Evolutionary conservation across 1,140 invertebrate genomes (phyloP), one percentile per base, ranked within the genome.

Genomic region (Hycleus phaleratus): DNA sequence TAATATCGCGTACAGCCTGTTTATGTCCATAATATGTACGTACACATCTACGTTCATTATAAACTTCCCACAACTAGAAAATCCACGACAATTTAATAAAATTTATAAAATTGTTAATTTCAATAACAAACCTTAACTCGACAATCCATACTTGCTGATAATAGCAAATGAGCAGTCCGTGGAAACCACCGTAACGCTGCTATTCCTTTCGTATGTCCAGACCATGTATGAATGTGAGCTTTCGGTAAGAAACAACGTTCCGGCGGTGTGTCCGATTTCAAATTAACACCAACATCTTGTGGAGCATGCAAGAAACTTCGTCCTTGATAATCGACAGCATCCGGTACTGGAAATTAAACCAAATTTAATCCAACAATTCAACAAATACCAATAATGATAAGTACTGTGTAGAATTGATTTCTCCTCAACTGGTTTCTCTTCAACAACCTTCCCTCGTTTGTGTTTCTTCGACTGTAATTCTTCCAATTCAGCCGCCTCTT

Each of bases 181-280:
- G 97, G 97, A 70, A 98, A 97, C 92, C 93, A 98, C 59, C 91
- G 82, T 53, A 98, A 95, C 3, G 93, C 90, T 2, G 95, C 88
- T 64, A 99, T 87, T n/a, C 95, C 95, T 74, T 99, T 98, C 0
- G 88, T 93, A 77, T 99, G 97, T 0, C 95, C 97, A 63, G 89
- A 85, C 92, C 95, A 99, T 0, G 93, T 95, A 74, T 97, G 92
- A 58, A 99, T 90, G 63, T 95, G 90, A 42, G 93, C 85, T 79
- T 99, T 99, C 24, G 97, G 97, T 57, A 99, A 79, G 74, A 98
- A 99, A 76, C 97, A 99, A 71, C 91, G 91, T 48, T 93, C 90
- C 0, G 97, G 97, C 24, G 92, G 90, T 9, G 86, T 83, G 60
- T 95, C 92, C n/a, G 90, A 89, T 43, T 86, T 86, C 6, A 99